Evolutionary conservation across 2,113 vertebrate species (phyloP), one percentile per base, ranked within the genome.

Genomic region (Elaphurus davidianus): DNA sequence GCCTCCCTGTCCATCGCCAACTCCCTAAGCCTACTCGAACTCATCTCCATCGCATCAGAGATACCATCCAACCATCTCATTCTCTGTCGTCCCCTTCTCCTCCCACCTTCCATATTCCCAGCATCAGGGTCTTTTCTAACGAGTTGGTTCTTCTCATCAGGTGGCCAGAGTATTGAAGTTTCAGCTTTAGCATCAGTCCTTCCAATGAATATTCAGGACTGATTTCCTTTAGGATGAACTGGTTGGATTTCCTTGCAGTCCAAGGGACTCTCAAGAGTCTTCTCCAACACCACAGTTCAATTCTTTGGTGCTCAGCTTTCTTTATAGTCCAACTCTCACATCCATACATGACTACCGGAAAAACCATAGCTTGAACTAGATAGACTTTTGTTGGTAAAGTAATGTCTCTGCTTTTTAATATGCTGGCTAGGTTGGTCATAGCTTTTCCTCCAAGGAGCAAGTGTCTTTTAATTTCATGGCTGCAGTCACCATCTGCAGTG

Each of bases 61-160:
- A 71, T 36, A 21, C 17, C n/a, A 71, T 36, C 64, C 64, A 36
- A 55, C 17, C 36, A 71, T 36, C n/a, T 71, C n/a, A 71, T 71
- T 71, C 64, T 67, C n/a, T 67, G 17, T 67, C 0, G 0, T 71
- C 10, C n/a, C n/a, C n/a, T 71, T 71, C 64, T 71, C n/a, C 17
- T 71, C 64, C 64, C 64, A 71, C 19, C 64, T 71, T 71, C 64
- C 36, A 71, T 36, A 17, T 71, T 71, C 9, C 17, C n/a, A 12
- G 9, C 64, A 71, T 23, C 64, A 36, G 19, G 19, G n/a, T 36
- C n/a, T 71, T 67, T 71, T 71, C 64, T 71, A 23, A 71, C 12
- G n/a, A 36, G n/a, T 36, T 36, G n/a, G 4, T 71, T 36, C n/a
- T 71, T 23, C 64, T 36, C 9, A 71, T 36, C n/a, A 71, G 19